Conservation (phyloP, 2,113 vertebrate species). For the Herpailurus yagouaroundi region DNA sequence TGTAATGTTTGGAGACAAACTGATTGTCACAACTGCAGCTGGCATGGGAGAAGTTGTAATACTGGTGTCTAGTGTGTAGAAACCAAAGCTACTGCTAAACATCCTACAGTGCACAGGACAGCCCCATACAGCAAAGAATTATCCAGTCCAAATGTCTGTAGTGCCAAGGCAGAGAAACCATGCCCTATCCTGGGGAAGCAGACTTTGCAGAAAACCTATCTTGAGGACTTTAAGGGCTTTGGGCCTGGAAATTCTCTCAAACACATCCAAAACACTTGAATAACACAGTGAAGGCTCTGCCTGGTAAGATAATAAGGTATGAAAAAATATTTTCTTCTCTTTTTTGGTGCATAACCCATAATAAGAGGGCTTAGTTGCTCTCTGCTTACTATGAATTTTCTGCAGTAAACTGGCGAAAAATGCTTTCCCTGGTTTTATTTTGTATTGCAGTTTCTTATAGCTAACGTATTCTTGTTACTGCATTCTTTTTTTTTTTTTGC, state of each 20-base stretch:
- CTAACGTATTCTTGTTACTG: background rate
- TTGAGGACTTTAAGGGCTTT: background rate
- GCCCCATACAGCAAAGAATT: background rate
- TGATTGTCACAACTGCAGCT: background rate
- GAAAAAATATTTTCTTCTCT: background rate
- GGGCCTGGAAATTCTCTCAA: background rate
- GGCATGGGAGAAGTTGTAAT: background rate
- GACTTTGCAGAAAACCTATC: background rate
- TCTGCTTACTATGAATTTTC: background rate
- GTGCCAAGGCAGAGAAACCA: background rate
- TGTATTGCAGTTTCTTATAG: background rate
- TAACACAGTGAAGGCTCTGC: background rate
- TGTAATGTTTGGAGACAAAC: background rate
- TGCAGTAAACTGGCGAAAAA: background rate
- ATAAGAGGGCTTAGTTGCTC: background rate
- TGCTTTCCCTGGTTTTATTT: background rate
- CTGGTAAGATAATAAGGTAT: conserved; percentile 25
- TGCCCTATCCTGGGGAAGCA: background rate
- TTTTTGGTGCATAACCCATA: background rate
- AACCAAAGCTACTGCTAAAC: background rate
- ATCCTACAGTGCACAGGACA: background rate
- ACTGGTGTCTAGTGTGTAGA: background rate
- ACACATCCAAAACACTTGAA: background rate
- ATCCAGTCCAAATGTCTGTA: background rate
- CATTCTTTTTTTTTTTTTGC: background rate